These are phyloP conservation scores for Caranx ignobilis DNA, from an alignment of 2,113 vertebrate species.

Conservation along the genomic window DNA sequence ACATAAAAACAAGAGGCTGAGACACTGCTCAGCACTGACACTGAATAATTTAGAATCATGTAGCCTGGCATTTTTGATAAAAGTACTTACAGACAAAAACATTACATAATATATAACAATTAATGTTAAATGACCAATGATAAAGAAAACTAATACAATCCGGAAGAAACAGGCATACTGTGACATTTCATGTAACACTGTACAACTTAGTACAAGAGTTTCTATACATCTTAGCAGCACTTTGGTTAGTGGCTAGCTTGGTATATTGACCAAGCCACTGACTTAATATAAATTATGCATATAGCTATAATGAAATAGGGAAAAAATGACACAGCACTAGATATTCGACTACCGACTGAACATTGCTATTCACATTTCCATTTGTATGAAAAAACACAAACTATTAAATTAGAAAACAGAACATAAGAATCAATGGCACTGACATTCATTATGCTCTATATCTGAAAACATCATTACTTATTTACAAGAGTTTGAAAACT, in stretches of 20 bases:
- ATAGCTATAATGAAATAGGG: slow-evolving; percentile 11
- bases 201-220: slow-evolving; percentile 3
- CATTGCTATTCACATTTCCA: slow-evolving; percentile 38
- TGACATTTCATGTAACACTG: slow-evolving; percentile 9
- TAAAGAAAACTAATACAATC: neutral
- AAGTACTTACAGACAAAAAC: neutral
- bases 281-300: slow-evolving; percentile 36
- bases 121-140: neutral
- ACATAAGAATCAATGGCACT: slow-evolving; percentile 22
- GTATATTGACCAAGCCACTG: slow-evolving; percentile 15
- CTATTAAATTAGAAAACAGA: slow-evolving; percentile 4
- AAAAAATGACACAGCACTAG: slow-evolving; percentile 2
- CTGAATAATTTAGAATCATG: slow-evolving; percentile 32
- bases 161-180: slow-evolving; percentile 15
- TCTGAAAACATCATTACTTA: slow-evolving; percentile 2
- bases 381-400: slow-evolving; percentile 14
- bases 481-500: slow-evolving; percentile 15
- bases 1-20: neutral
- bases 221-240: slow-evolving; percentile 69
- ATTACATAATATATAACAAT: neutral
- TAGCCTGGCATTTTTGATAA: neutral
- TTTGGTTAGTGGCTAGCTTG: slow-evolving; percentile 57
- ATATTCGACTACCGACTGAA: slow-evolving; percentile 14
- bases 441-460: slow-evolving; percentile 10
- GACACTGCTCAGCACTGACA: neutral